Percentiles rank a stretch among this genome's conserved stretches.
Conservation (phyloP, 2,113 vertebrate species). For the Aramus guarauna region DNA sequence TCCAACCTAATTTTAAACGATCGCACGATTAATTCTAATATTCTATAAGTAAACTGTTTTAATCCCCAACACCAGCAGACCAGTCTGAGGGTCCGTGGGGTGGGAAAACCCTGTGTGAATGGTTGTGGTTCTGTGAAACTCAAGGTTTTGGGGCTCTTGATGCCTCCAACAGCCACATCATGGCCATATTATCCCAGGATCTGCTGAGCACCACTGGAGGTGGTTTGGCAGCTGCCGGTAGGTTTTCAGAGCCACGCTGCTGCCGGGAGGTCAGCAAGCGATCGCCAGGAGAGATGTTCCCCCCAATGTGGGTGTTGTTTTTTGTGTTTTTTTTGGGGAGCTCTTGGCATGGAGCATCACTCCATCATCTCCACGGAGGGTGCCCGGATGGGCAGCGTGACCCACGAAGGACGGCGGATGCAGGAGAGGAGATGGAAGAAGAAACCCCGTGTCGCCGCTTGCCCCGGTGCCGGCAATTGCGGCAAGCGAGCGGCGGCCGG, state of each 20-base stretch:
- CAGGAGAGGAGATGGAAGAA: neutral
- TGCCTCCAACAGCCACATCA: neutral
- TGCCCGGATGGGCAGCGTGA: fast-evolving
- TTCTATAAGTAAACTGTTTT: too few species aligned
- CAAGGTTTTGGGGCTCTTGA: neutral
- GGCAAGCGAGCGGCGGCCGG: neutral
- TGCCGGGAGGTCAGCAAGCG: neutral
- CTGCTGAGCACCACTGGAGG: fast-evolving
- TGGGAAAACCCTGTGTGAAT: too few species aligned
- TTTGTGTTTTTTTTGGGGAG: neutral
- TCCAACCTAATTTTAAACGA: too few species aligned
- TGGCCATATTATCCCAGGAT: fast-evolving
- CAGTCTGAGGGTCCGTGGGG: too few species aligned
- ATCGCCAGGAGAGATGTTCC: fast-evolving
- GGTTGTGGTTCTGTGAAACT: too few species aligned
- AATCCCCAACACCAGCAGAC: too few species aligned
- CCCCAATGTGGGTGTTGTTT: fast-evolving
- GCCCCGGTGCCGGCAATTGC: fast-evolving
- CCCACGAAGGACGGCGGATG: too few species aligned
- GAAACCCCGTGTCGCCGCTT: fast-evolving
- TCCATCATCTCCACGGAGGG: neutral
- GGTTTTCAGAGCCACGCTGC: neutral
- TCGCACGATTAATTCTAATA: too few species aligned
- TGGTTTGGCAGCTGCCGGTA: neutral
- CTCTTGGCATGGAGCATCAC: too few species aligned